Evolutionary conservation across 2,113 vertebrate genomes (phyloP).

Genomic region (rabbit (Oryctolagus cuniculus)): mOryCun1.1 NC_091450.1:65745501-65746000

Average conservation of each 20-base stretch:
- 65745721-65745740: too few species aligned
- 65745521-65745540: too few species aligned
- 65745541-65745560: too few species aligned
- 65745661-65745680: too few species aligned
- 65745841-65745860: neutral
- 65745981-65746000: neutral
- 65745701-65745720: too few species aligned
- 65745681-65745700: too few species aligned
- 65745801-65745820: neutral
- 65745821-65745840: neutral
- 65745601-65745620: too few species aligned
- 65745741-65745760: neutral
- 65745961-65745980: neutral
- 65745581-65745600: too few species aligned
- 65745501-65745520: too few species aligned
- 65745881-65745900: constrained; percentile 38
- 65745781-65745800: neutral
- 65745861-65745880: neutral
- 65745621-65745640: too few species aligned
- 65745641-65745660: too few species aligned
- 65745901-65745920: constrained; percentile 45
- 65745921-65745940: constrained; percentile 44
- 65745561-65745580: too few species aligned
- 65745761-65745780: neutral
- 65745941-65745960: neutral